A percentile compares a stretch with the other conserved stretches of the same genome.
These are phyloP conservation scores for Terrapene triunguis DNA, from an alignment of 2,113 vertebrate genomes.

Conservation along the genomic window DNA sequence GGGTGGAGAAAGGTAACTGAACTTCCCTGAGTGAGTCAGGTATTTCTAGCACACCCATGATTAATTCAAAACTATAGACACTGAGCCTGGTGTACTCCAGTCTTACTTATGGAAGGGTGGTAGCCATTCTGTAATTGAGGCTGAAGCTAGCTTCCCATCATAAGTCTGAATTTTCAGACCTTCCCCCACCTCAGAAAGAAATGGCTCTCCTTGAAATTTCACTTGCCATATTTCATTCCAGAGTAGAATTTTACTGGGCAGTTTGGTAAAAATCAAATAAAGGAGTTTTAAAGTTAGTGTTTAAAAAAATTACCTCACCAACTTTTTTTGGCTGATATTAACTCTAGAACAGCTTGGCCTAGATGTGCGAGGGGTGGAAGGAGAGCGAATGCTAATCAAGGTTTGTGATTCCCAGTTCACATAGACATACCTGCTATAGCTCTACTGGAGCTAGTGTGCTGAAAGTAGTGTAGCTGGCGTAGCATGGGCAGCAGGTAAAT, in stretches of 20 bases:
- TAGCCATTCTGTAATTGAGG: background rate
- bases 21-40: conserved; percentile 59
- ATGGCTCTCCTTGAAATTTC: conserved; percentile 49
- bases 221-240: conserved; percentile 65
- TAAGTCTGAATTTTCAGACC: conserved; percentile 22
- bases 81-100: conserved; percentile 55
- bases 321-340: conserved; percentile 5
- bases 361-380: conserved; percentile 10
- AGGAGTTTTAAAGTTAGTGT: conserved; percentile 19
- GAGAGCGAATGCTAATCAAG: background rate
- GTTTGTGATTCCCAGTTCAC: background rate
- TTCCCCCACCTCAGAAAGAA: conserved; percentile 19
- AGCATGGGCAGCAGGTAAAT: background rate
- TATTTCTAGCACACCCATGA: conserved; percentile 70
- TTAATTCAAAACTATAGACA: conserved; percentile 73
- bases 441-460: background rate
- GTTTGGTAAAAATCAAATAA: conserved; percentile 20
- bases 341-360: conserved; percentile 17
- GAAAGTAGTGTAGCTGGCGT: background rate
- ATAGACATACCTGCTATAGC: background rate
- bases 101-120: conserved; percentile 59
- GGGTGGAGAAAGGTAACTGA: conserved; percentile 33
- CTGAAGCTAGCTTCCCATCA: background rate
- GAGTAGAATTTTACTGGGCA: conserved; percentile 57
- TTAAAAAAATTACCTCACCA: conserved; percentile 64